phyloP scores from a whole-genome alignment of 2,113 vertebrate genomes.

The Eubucco bourcierii region DNA sequence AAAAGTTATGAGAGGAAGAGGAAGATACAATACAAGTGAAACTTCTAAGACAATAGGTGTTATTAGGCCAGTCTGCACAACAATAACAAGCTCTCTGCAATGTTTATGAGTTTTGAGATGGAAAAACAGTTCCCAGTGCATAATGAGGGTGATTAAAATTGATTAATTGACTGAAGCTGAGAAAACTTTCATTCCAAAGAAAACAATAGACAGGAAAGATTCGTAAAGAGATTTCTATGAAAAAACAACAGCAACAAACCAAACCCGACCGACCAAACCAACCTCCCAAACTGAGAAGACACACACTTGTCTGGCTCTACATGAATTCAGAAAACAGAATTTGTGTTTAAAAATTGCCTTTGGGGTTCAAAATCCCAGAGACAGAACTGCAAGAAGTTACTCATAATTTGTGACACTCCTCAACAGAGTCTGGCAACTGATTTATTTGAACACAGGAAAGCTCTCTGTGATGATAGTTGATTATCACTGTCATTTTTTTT shows the following conservation, averaged over 20 bases:
- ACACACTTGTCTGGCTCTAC: not conserved
- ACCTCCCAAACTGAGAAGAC: not conserved
- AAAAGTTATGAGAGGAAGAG: not conserved
- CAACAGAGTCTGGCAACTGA: not conserved
- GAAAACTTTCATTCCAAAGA: not conserved
- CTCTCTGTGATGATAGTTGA: not conserved
- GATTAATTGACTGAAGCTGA: not conserved
- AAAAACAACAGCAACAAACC: not conserved
- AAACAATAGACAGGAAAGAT: not conserved
- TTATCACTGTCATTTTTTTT: slow-evolving; percentile 27
- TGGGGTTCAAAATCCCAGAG: not conserved
- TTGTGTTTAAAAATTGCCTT: not conserved
- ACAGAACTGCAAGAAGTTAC: not conserved
- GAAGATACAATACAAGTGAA: not conserved
- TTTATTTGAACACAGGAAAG: slow-evolving; percentile 24
- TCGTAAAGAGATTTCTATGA: not conserved
- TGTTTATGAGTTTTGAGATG: not conserved
- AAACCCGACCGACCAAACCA: not conserved
- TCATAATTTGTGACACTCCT: not conserved
- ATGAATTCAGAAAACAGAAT: not conserved
- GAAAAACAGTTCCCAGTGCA: not conserved
- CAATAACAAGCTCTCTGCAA: not conserved
- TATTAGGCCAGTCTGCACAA: not conserved
- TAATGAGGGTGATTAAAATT: not conserved
- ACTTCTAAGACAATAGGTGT: not conserved